Conservation (phyloP, 2,888 invertebrate species). For the Cryptus armator region DNA sequence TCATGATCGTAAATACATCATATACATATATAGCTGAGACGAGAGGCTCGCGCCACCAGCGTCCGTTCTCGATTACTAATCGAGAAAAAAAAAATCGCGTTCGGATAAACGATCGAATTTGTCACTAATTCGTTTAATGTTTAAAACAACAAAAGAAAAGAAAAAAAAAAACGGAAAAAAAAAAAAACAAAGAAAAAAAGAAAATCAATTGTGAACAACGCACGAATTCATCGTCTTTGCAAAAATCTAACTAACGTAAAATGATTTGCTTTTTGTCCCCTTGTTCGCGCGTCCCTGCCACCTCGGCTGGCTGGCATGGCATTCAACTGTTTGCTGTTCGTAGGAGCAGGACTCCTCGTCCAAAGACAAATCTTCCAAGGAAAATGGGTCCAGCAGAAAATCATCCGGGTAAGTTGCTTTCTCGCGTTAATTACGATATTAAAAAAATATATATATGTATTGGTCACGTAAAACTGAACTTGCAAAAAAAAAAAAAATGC, state of each 20-base stretch:
- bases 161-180: slow-evolving; percentile 47
- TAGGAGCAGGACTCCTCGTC: slow-evolving; percentile 83
- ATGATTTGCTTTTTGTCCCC: slow-evolving; percentile 84
- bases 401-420: slow-evolving; percentile 86
- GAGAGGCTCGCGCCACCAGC: slow-evolving; percentile 67
- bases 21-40: slow-evolving; percentile 68
- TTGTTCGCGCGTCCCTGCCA: slow-evolving; percentile 84
- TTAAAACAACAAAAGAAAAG: slow-evolving; percentile 32
- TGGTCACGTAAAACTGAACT: neutral
- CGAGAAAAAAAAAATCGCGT: slow-evolving; percentile 53
- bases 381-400: slow-evolving; percentile 87
- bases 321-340: slow-evolving; percentile 85
- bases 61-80: slow-evolving; percentile 59
- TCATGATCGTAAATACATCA: slow-evolving; percentile 51
- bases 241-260: slow-evolving; percentile 80
- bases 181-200: too few species aligned
- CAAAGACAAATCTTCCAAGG: slow-evolving; percentile 86
- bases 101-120: slow-evolving; percentile 50
- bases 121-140: slow-evolving; percentile 52
- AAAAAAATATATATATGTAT: neutral
- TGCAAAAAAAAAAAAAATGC: neutral
- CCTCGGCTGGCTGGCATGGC: slow-evolving; percentile 84
- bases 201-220: slow-evolving; percentile 51
- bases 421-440: neutral
- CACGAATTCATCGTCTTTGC: slow-evolving; percentile 69